These are phyloP conservation scores for Zeuzera pyrina DNA, from an alignment of 2,888 invertebrate genomes.

Conservation along the genomic window DNA sequence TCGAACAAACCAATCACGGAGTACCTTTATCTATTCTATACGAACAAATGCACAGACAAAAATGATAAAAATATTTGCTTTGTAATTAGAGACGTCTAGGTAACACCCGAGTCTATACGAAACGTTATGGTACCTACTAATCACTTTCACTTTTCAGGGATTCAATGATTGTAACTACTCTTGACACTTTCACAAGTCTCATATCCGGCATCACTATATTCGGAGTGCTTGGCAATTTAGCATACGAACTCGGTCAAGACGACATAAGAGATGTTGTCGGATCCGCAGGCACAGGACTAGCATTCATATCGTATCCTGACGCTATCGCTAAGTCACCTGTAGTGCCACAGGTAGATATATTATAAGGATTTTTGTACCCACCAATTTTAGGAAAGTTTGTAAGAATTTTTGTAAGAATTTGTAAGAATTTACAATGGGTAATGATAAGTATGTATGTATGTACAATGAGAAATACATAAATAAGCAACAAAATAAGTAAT, in stretches of 20 bases:
- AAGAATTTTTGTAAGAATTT: too few species aligned
- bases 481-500: too few species aligned
- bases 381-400: too few species aligned
- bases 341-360: slow-evolving; percentile 77
- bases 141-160: slow-evolving; percentile 67
- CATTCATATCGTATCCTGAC: slow-evolving; percentile 89
- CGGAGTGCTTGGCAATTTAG: slow-evolving; percentile 85
- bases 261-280: slow-evolving; percentile 79
- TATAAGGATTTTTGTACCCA: too few species aligned
- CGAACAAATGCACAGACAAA: too few species aligned
- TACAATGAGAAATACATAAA: too few species aligned
- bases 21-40: background rate
- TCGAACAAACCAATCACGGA: too few species aligned
- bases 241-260: slow-evolving; percentile 73
- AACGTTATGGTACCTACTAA: background rate
- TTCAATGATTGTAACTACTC: slow-evolving; percentile 83
- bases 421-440: too few species aligned
- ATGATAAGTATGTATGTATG: too few species aligned
- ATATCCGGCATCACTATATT: slow-evolving; percentile 88
- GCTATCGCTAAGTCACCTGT: slow-evolving; percentile 83
- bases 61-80: too few species aligned
- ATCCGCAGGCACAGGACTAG: slow-evolving; percentile 82
- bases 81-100: too few species aligned
- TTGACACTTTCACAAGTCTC: slow-evolving; percentile 87
- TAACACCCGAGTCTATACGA: too few species aligned